Percentiles rank a stretch among this genome's conserved stretches.
Conservation (phyloP, 2,888 invertebrate genomes). For the Andrena dorsata region DNA sequence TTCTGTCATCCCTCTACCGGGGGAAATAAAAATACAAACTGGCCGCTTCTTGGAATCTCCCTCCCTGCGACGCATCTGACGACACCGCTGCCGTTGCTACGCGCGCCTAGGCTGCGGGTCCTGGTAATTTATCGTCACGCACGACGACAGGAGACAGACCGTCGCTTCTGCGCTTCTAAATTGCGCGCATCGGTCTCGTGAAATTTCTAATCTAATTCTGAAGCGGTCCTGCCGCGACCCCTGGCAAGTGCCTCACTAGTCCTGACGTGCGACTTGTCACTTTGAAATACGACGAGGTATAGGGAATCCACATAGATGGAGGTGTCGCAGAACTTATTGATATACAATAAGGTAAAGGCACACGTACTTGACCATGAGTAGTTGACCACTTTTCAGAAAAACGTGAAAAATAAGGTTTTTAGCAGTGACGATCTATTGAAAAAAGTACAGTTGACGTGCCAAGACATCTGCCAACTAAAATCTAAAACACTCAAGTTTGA, state of each 20-base stretch:
- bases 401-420: too few relatives aligned
- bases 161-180: slow-evolving; percentile 13
- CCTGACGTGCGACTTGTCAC: not conserved
- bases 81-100: slow-evolving; percentile 12
- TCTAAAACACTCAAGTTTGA: too few relatives aligned
- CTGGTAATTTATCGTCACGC: slow-evolving; percentile 39
- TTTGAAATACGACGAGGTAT: not conserved
- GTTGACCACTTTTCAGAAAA: too few relatives aligned
- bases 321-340: too few relatives aligned
- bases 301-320: too few relatives aligned
- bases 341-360: too few relatives aligned
- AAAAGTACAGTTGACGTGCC: too few relatives aligned
- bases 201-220: slow-evolving; percentile 51
- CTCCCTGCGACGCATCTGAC: slow-evolving; percentile 23
- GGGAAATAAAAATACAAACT: slow-evolving; percentile 66
- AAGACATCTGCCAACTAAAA: too few relatives aligned
- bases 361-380: too few relatives aligned
- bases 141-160: slow-evolving; percentile 19
- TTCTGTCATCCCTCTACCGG: slow-evolving; percentile 61
- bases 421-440: too few relatives aligned
- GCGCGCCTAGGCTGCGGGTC: not conserved
- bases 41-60: slow-evolving; percentile 55
- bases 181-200: slow-evolving; percentile 33
- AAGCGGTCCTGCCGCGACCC: slow-evolving; percentile 5
- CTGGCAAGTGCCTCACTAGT: not conserved